Conservation (phyloP, 1,140 invertebrate genomes). For the Zaprionus inermis region DNA sequence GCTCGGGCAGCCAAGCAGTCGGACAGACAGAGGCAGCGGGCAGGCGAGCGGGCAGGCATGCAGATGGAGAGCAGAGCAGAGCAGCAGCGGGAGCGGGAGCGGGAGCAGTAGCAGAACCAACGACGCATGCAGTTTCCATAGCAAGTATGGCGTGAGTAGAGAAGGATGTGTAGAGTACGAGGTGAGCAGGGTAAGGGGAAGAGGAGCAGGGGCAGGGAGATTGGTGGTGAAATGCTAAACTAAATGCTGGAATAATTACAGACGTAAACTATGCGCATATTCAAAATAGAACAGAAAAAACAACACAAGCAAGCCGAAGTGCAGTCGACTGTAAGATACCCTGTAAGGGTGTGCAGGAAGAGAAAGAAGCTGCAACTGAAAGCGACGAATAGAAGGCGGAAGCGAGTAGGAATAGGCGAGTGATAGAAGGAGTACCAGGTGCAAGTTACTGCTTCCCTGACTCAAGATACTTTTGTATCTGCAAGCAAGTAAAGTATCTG, state of each 20-base stretch:
- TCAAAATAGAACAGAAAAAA: constrained; percentile 47
- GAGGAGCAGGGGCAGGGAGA: neutral
- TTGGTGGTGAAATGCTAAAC: constrained; percentile 63
- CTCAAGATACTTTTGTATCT: neutral
- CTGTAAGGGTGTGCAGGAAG: neutral
- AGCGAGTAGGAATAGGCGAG: neutral
- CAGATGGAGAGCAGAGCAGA: neutral
- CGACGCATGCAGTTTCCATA: constrained; percentile 43
- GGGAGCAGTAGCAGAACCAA: constrained; percentile 27
- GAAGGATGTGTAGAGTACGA: neutral
- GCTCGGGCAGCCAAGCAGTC: neutral
- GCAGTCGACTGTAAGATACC: neutral
- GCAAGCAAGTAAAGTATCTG: neutral
- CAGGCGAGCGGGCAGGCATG: neutral
- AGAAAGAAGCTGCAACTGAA: neutral
- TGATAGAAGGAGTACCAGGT: neutral
- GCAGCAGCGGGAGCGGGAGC: neutral
- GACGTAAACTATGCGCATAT: constrained; percentile 77
- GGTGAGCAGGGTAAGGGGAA: neutral
- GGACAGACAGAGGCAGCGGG: neutral
- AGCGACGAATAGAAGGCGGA: neutral
- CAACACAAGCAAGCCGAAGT: neutral
- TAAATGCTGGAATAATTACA: constrained; percentile 80
- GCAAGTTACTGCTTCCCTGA: neutral
- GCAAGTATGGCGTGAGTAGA: too few species aligned